Conservation (phyloP, 1,140 invertebrate species). For the Philotrypesis tridentata region DNA sequence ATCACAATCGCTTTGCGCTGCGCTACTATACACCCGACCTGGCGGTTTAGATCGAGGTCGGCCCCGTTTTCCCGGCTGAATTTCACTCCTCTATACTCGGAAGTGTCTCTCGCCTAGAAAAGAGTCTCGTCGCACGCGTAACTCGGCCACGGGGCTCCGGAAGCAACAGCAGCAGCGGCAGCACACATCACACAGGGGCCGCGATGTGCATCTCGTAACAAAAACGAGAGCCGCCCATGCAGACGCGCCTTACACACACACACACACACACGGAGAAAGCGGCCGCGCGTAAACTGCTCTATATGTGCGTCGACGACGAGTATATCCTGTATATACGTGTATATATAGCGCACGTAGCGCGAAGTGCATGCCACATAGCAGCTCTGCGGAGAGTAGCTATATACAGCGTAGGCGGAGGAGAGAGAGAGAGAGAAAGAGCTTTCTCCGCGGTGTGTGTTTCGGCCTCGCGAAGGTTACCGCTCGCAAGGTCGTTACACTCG, state of each 20-base stretch:
- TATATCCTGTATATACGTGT: background rate
- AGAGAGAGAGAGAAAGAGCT: conserved; percentile 5
- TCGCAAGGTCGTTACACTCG: conserved; percentile 2
- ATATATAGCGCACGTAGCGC: too few species aligned
- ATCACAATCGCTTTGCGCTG: too few species aligned
- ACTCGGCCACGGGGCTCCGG: background rate
- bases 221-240: background rate
- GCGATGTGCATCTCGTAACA: background rate
- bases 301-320: too few species aligned
- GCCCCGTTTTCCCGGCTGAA: background rate
- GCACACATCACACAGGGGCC: background rate
- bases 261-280: too few species aligned
- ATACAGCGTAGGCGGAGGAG: background rate
- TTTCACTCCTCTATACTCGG: background rate
- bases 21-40: too few species aligned
- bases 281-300: too few species aligned
- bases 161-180: background rate
- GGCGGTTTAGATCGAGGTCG: too few species aligned
- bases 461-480: conserved; percentile 11
- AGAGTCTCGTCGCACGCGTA: background rate
- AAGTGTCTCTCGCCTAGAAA: background rate
- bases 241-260: too few species aligned
- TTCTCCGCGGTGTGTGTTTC: background rate
- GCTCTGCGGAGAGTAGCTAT: too few species aligned
- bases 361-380: too few species aligned